phyloP scores from a whole-genome alignment of 2,113 vertebrate genomes.

The Reinhardtius hippoglossoides region DNA sequence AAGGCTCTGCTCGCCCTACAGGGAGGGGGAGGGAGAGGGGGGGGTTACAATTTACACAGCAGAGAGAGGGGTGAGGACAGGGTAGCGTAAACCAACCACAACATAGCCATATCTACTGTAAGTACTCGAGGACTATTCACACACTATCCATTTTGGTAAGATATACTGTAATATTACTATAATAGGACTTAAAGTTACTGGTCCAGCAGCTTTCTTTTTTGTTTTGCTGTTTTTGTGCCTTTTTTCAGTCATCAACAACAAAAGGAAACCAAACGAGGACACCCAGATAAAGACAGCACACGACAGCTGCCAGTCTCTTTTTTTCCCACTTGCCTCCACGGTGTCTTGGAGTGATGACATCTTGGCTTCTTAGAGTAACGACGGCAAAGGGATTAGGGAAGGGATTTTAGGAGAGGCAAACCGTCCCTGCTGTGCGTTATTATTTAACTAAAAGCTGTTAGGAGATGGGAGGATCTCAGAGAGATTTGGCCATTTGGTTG shows the following conservation, averaged over 20 bases:
- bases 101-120: slow-evolving; percentile 88
- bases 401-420: slow-evolving; percentile 30
- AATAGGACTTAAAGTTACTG: slow-evolving; percentile 75
- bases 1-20: slow-evolving; percentile 83
- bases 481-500: neutral
- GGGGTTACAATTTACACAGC: slow-evolving; percentile 70
- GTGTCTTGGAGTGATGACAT: slow-evolving; percentile 10
- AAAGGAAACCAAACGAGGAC: slow-evolving; percentile 22
- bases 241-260: slow-evolving; percentile 66
- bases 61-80: slow-evolving; percentile 19
- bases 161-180: slow-evolving; percentile 70
- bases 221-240: slow-evolving; percentile 68
- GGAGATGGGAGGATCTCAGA: slow-evolving; percentile 10
- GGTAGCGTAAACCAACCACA: slow-evolving; percentile 74
- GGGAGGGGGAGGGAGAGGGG: slow-evolving; percentile 67
- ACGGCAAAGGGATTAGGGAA: too few relatives aligned
- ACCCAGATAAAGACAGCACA: slow-evolving; percentile 57
- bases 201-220: slow-evolving; percentile 84
- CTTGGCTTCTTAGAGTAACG: neutral
- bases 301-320: slow-evolving; percentile 80
- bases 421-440: slow-evolving; percentile 72
- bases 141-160: slow-evolving; percentile 86
- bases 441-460: slow-evolving; percentile 8
- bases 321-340: neutral
- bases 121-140: slow-evolving; percentile 85